Base-by-base conservation (phyloP, 2,113 vertebrate genomes). In the Polyodon spathula region DNA sequence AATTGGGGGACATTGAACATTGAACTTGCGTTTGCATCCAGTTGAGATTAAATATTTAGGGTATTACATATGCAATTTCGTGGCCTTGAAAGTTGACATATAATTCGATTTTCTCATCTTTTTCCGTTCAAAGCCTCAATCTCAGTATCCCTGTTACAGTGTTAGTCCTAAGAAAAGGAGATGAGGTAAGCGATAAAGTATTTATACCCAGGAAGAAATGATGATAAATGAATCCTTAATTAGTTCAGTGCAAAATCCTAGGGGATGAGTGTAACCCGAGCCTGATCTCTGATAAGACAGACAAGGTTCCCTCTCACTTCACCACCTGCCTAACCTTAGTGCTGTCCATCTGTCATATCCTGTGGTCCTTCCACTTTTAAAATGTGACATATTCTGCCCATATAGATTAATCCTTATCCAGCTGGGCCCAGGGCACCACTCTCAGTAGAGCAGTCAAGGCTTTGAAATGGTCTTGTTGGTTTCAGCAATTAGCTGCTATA, bases 181-280 rank as follows among this genome's bases (percentile, higher is more conserved):
- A 54, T 67, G 52, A 67, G 56, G 61, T 69, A 56, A 72, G 64
- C 40, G 63, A 67, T 67, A 27, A 67, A 68, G 64, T 62, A 61
- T 65, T 70, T 65, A 61, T 58, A 56, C 27, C 27, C 60, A 55
- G 68, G 63, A 67, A 59, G 68, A 59, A 66, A 63, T 42, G 58
- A 61, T 70, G 71, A 70, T 60, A 68, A 46, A 66, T 66, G 63
- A 59, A 53, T 16, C 54, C 60, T 41, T 66, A 59, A 66, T 70
- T 63, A 65, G 61, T 61, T 56, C 66, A 43, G 10, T 16, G 37
- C 14, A 6, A 46, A 16, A 15, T 44, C 63, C 56, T 40, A 27
- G 12, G 55, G 63, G 60, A 43, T 43, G 40, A 37, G 48, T 38
- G 62, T 46, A 63, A 58, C 37, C 43, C 39, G 40, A 63, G 53